These are phyloP conservation scores for Xiphorhynchus elegans DNA, from an alignment of 2,113 vertebrate species.

Conservation along the genomic window DNA sequence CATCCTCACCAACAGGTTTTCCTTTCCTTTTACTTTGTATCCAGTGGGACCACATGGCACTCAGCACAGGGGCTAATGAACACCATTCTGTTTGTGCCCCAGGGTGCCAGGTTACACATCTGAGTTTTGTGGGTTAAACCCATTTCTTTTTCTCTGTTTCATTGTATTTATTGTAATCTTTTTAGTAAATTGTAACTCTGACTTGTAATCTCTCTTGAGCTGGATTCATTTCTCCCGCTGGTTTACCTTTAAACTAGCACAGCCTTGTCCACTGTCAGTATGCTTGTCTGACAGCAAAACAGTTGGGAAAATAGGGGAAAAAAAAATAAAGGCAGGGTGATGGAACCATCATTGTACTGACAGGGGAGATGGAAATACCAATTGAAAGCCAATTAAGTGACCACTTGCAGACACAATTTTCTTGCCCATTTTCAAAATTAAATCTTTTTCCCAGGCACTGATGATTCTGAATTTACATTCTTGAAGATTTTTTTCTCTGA, in stretches of 20 bases:
- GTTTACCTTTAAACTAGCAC: background rate
- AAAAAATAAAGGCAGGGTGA: background rate
- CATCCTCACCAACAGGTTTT: no score
- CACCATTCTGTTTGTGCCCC: no score
- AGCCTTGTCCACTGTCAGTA: background rate
- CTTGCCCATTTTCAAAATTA: background rate
- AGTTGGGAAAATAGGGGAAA: background rate
- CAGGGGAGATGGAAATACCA: background rate
- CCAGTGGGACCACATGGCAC: no score
- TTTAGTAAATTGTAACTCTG: no score
- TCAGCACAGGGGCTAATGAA: no score
- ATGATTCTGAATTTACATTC: background rate
- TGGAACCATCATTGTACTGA: background rate
- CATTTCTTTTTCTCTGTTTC: no score
- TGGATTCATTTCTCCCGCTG: no score
- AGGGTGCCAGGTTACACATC: no score
- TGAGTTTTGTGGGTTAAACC: no score
- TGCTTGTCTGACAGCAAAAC: background rate
- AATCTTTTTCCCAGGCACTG: background rate
- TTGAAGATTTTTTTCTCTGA: background rate
- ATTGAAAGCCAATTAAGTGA: background rate
- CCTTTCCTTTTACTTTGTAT: no score
- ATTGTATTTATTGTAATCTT: no score
- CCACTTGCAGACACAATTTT: background rate
- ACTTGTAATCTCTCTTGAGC: no score